These are phyloP conservation scores for Rynchops niger DNA, from an alignment of 2,113 vertebrate species.

Conservation along the genomic window DNA sequence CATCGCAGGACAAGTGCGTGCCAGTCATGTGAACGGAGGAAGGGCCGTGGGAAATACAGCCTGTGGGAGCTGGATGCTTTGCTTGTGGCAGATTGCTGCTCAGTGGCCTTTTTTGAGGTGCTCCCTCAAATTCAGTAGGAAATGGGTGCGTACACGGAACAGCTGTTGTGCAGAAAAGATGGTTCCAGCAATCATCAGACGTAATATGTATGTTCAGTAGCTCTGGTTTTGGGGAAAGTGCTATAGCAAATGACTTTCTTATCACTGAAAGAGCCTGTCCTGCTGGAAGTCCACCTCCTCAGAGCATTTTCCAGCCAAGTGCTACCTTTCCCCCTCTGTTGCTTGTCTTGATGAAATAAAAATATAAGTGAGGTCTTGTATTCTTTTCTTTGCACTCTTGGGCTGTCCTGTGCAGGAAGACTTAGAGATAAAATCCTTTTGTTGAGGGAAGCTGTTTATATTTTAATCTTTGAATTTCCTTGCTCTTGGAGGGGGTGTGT, in stretches of 20 bases:
- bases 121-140: accelerated
- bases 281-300: neutral
- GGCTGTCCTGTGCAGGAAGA: neutral
- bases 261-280: neutral
- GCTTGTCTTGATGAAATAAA: too few relatives aligned
- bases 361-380: neutral
- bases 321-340: neutral
- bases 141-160: accelerated
- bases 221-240: neutral
- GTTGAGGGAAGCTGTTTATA: neutral
- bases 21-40: neutral
- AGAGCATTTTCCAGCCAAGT: neutral
- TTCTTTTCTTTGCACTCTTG: neutral
- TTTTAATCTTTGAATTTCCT: neutral
- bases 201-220: neutral
- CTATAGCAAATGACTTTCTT: neutral
- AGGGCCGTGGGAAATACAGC: neutral
- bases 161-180: neutral
- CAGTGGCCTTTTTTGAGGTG: neutral
- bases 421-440: neutral
- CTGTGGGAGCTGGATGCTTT: neutral
- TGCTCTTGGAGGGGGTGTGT: neutral
- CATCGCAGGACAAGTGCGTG: accelerated
- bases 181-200: neutral
- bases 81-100: neutral